A percentile compares a stretch with the other conserved stretches of the same genome.
Conservation (phyloP, 2,113 vertebrate genomes). For the Kobus ellipsiprymnus region DNA sequence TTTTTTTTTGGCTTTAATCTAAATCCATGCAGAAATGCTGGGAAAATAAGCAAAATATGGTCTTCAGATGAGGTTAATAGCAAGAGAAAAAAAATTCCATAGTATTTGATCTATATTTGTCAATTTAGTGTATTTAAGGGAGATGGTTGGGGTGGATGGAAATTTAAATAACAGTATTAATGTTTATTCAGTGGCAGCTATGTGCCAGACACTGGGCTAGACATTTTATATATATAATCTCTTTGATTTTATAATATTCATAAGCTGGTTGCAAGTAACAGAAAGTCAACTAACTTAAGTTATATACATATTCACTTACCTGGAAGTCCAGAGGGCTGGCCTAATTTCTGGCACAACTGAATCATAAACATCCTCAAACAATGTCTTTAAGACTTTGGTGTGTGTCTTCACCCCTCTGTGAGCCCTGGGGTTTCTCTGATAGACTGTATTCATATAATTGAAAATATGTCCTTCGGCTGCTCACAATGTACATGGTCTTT, state of each 20-base stretch:
- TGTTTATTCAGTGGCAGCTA: neutral
- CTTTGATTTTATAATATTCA: neutral
- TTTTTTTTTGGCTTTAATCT: too few species aligned
- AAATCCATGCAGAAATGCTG: too few species aligned
- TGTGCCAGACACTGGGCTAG: neutral
- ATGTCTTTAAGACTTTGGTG: too few species aligned
- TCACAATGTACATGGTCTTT: too few species aligned
- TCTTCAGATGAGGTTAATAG: neutral
- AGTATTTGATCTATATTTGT: neutral
- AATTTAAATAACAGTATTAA: neutral
- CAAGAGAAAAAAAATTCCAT: neutral
- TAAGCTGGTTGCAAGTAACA: neutral
- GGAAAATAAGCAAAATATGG: neutral
- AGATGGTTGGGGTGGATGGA: neutral
- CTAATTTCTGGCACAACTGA: too few species aligned
- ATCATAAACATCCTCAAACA: too few species aligned
- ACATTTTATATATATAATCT: neutral
- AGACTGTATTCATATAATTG: too few species aligned
- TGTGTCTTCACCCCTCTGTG: too few species aligned
- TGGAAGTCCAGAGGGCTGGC: neutral
- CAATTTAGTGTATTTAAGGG: neutral
- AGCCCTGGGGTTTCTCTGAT: too few species aligned
- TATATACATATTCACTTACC: neutral
- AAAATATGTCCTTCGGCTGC: too few species aligned
- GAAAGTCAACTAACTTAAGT: neutral